Conservation (phyloP, 2,888 invertebrate species). For the Phyto melanocephala region DNA sequence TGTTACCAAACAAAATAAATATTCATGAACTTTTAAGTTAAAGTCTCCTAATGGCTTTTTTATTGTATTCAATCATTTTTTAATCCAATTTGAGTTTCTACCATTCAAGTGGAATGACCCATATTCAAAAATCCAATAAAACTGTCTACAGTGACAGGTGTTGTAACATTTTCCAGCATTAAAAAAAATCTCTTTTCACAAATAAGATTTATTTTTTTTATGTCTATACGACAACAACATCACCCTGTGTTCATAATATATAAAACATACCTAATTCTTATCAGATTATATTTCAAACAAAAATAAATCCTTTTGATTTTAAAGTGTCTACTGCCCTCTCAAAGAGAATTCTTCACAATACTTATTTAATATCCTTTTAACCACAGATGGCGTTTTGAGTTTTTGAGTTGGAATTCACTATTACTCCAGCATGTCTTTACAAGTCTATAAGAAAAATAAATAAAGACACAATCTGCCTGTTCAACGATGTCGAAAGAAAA, state of each 20-base stretch:
- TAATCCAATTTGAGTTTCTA: background rate
- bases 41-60: too few species aligned
- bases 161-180: background rate
- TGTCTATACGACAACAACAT: background rate
- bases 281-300: conserved; percentile 27
- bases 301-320: background rate
- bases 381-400: conserved; percentile 60
- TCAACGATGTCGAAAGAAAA: too few species aligned
- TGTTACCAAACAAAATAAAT: too few species aligned
- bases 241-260: background rate
- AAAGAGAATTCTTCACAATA: conserved; percentile 6
- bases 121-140: conserved; percentile 18
- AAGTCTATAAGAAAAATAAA: background rate
- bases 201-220: conserved; percentile 18
- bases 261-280: conserved; percentile 9
- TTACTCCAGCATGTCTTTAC: background rate
- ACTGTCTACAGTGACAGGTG: conserved; percentile 8
- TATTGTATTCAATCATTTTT: background rate
- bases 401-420: background rate
- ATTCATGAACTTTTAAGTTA: too few species aligned
- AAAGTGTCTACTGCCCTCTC: conserved; percentile 12
- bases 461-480: too few species aligned
- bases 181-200: background rate
- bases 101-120: conserved; percentile 3
- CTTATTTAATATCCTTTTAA: conserved; percentile 54